Base-by-base conservation (phyloP, 1,140 invertebrate species). In the Ylistrum balloti region DNA sequence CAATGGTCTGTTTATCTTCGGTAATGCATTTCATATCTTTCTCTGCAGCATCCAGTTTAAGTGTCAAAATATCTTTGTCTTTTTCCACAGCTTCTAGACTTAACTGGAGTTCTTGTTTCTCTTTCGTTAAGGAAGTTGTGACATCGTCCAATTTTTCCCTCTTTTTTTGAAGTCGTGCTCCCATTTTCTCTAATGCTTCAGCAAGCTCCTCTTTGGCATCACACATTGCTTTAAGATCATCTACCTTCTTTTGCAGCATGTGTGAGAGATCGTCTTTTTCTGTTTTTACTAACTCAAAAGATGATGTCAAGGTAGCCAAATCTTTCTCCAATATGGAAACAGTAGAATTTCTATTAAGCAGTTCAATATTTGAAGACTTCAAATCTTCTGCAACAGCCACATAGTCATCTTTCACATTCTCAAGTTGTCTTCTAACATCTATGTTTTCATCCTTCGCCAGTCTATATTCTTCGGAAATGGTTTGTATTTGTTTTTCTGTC, bases 181-280 rank as follows among this genome's bases (percentile, higher is more conserved):
- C n/a, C 56, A 74, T 74, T 74, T 74, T 74, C 22, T 74, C 56
- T n/a, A 74, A 74, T 0, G 56, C 56, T 74, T 74, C 56, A 74
- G 56, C 56, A 74, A 74, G 56, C 56, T 74, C 56, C n/a, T 74
- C 56, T 11, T 74, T 74, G 9, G 22, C 56, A 28, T 74, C 56
- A 74, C 5, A 28, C 56, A 74, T 28, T 28, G 56, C 17, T 11
- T 74, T 74, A 22, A 74, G 28, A n/a, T 74, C 56, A 74, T 28
- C 56, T 9, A 28, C 56, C 17, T 74, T 74, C 56, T 74, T 74
- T 5, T 74, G 56, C 3, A 74, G 1, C 22, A n/a, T 74, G 2
- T 28, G 56, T 28, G 56, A 74, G 22, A 74, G n/a, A 28, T 74
- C 56, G 0, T 74, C n/a, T 74, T 74, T 74, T 74, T 74, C 56